Conservation (phyloP, 1,140 invertebrate genomes). For the Lepidotrigona ventralis region DNA sequence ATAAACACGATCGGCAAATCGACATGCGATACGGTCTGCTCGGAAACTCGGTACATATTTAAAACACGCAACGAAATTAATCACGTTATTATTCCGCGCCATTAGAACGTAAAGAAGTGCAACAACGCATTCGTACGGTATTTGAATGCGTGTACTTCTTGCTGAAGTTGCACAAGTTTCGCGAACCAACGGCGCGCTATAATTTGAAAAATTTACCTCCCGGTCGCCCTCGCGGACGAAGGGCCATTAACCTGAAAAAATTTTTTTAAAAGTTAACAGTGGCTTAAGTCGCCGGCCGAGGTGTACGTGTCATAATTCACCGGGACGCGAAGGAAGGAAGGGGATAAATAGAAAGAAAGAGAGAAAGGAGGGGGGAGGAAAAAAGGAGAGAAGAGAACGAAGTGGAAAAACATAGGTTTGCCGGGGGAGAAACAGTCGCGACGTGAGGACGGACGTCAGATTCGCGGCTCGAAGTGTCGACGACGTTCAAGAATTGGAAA, state of each 20-base stretch:
- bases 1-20: neutral
- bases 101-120: neutral
- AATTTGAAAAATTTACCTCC: neutral
- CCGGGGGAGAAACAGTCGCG: neutral
- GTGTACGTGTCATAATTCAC: conserved; percentile 42
- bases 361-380: too few species aligned
- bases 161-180: too few species aligned
- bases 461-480: conserved; percentile 7
- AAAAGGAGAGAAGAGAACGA: neutral
- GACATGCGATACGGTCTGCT: neutral
- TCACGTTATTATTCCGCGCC: neutral
- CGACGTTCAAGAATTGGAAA: neutral
- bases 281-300: conserved; percentile 21
- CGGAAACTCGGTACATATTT: neutral
- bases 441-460: conserved; percentile 15
- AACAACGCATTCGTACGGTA: neutral
- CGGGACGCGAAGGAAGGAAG: conserved; percentile 16
- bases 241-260: conserved; percentile 43
- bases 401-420: neutral
- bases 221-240: neutral
- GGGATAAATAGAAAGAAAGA: too few species aligned
- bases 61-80: neutral
- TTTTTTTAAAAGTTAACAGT: conserved; percentile 22
- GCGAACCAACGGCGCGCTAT: neutral
- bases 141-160: neutral